Evolutionary conservation across 2,888 invertebrate genomes (phyloP).

Genomic region (Isotomurus palustris): DNA sequence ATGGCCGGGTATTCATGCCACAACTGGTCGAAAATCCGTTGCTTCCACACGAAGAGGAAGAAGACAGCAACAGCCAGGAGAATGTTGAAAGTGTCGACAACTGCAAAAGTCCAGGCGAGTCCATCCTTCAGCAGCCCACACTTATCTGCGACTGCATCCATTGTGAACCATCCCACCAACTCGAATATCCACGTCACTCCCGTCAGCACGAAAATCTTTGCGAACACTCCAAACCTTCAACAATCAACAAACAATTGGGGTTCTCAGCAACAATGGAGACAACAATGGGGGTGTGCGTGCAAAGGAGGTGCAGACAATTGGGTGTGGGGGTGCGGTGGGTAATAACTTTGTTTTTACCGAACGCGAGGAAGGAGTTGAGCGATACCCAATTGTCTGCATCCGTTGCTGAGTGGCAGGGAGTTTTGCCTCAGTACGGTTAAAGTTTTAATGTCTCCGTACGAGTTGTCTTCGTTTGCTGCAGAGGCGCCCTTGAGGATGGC

Average conservation of each 20-base stretch:
- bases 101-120: background rate
- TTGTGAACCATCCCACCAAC: conserved; percentile 18
- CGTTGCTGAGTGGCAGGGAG: too few species aligned
- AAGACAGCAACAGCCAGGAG: conserved; percentile 18
- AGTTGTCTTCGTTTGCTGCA: conserved; percentile 8
- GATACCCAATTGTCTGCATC: too few species aligned
- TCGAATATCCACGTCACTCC: conserved; percentile 14
- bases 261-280: too few species aligned
- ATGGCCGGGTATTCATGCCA: conserved; percentile 8
- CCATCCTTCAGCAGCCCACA: background rate
- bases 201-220: conserved; percentile 16
- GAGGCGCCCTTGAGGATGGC: conserved; percentile 8
- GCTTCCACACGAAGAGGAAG: conserved; percentile 20
- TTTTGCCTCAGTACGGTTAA: background rate
- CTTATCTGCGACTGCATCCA: conserved; percentile 1
- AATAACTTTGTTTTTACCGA: too few species aligned
- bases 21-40: conserved; percentile 10
- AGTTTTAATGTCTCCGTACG: conserved; percentile 8
- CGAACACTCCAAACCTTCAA: conserved; percentile 13
- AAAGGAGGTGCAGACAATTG: too few species aligned
- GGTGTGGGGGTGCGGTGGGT: too few species aligned
- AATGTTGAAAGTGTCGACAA: conserved; percentile 11
- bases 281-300: too few species aligned
- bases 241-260: too few species aligned
- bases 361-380: too few species aligned